Base-by-base conservation (phyloP, 2,888 invertebrate genomes). In the Fabriciana adippe region DNA sequence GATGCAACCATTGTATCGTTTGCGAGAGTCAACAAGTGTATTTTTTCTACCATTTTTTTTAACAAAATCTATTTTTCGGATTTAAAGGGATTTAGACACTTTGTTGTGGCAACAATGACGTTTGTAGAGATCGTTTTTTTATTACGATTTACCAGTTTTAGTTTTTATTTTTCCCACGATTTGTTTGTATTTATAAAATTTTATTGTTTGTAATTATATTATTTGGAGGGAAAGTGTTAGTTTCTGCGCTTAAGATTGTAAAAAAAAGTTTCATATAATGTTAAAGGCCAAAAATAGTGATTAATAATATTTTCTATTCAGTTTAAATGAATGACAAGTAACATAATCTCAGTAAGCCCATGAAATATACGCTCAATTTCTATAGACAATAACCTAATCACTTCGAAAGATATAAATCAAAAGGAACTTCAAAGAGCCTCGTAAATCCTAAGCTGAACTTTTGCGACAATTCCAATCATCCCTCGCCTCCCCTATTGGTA, bases 31-130 rank as follows among this genome's bases (percentile, higher is more conserved):
- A 92, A 92, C 90, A 90, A 92, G 91, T 79, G 79, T 73, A 69
- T 73, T 81, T 84, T 87, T 87, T 84, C 81, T 76, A 69, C 64
- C 68, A 66, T 50, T 66, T 55, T n/a, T 89, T 88, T 84, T 82
- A 76, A 67, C 70, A 73, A 88, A 92, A 90, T 89, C 88, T 85
- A 90, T 92, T 92, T 92, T 86, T 90, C 89, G 90, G 90, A 89
- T 92, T 92, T 90, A 85, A 90, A 88, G 80, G 92, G 92, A 92
- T 91, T 92, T 90, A 84, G 89, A 89, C 86, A 92, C 89, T 89
- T 88, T 92, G 90, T 92, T 92, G 90, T 89, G 87, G 88, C 89
- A 92, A 92, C 91, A 92, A 91, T 89, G 86, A 86, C 84, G 77
- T 83, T 87, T 87, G 86, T 85, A 79, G 80, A 88, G 85, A 87